Evolutionary conservation across 2,888 invertebrate genomes (phyloP), one percentile per base, ranked within the genome.

Genomic region (Clepsis dumicolana): DNA sequence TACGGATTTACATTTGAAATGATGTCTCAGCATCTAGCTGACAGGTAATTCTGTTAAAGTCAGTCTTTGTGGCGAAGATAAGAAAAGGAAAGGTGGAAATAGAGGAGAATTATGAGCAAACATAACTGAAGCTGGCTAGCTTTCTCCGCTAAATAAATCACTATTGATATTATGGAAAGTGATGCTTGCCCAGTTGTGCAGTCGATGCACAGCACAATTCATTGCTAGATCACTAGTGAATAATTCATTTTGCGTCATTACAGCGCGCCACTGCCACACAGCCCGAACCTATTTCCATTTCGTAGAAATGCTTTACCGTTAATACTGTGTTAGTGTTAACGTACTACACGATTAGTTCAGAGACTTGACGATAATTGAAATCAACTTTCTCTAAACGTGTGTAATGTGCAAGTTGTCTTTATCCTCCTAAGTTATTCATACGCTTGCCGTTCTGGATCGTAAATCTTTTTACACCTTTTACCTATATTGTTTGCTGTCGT

Each of bases 221-320:
- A 83, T 83, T 79, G 81, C 79, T 75, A 74, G 76, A 74, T 74
- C 74, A 75, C 79, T 80, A 72, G 77, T 89, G 84, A 89, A 90
- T 91, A 79, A 90, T 90, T 88, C 90, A 89, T 88, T 77, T 68
- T 75, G 78, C 79, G 80, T 56, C 44, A 63, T 52, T 59, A 62
- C 7, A 54, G 21, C 41, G 50, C 57, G 38, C 64, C 38, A 41
- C 59, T 65, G 66, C 65, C 62, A 68, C 48, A 65, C 66, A 78
- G 74, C 80, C 73, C 75, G 83, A 81, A 85, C 88, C 88, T 78
- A 88, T 86, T 88, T 88, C 84, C 82, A 81, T 81, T 87, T 82
- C 85, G 77, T 64, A 80, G 86, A 83, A 87, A 77, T 56, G 71
- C 41, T 67, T 71, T 75, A 72, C 73, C 70, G 74, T 74, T 75